Percentiles rank a stretch among this genome's conserved stretches.
phyloP scores from a whole-genome alignment of 2,113 vertebrate species.

The Litocranius walleri region DNA sequence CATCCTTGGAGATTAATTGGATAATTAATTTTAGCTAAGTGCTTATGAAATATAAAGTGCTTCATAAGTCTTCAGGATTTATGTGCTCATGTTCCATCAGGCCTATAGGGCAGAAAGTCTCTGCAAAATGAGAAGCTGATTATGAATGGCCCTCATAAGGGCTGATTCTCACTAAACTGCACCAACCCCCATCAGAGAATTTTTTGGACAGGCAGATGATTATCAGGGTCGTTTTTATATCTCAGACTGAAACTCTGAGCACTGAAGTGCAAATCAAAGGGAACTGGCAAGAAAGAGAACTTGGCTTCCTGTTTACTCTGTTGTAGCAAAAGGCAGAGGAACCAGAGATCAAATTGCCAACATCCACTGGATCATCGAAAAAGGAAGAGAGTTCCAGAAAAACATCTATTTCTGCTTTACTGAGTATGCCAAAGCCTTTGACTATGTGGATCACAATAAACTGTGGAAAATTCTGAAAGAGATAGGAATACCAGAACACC shows the following conservation, averaged over 20 bases:
- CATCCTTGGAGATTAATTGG: slow-evolving; percentile 47
- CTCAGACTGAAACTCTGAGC: background rate
- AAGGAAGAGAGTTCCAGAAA: too few species aligned
- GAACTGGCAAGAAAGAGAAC: background rate
- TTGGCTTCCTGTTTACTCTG: background rate
- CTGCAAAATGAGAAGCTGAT: background rate
- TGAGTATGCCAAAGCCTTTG: too few species aligned
- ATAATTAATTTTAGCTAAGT: slow-evolving; percentile 36
- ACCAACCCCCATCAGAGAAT: background rate
- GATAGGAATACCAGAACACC: too few species aligned
- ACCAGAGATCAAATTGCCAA: too few species aligned
- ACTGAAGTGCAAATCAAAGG: background rate
- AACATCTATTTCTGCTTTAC: too few species aligned
- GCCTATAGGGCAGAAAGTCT: background rate
- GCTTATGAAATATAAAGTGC: slow-evolving; percentile 24
- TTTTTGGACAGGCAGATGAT: background rate
- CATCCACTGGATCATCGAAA: too few species aligned
- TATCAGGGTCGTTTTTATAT: background rate
- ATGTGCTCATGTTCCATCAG: background rate
- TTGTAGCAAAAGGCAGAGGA: background rate
- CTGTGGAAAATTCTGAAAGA: too few species aligned
- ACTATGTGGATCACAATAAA: too few species aligned
- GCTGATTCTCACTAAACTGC: background rate
- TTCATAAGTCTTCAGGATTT: slow-evolving; percentile 1
- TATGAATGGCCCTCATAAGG: background rate